These are phyloP conservation scores for Hycleus phaleratus DNA, from an alignment of 1,140 invertebrate genomes.

Conservation along the genomic window DNA sequence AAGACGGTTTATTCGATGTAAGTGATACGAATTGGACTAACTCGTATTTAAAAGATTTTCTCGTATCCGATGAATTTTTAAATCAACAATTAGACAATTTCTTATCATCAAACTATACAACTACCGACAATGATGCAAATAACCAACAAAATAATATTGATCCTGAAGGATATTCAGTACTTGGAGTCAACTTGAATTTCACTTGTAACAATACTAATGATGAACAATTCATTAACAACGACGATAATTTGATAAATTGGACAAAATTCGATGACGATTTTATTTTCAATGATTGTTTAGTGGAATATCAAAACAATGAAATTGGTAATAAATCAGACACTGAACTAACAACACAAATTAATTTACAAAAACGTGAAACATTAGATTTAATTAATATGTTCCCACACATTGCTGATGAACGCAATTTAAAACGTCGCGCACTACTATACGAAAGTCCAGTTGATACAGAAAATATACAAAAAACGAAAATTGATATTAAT, in stretches of 20 bases:
- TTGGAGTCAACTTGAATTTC: conserved; percentile 30
- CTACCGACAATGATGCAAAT: background rate
- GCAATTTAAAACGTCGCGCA: conserved; percentile 33
- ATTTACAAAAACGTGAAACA: conserved; percentile 1
- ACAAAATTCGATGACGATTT: conserved; percentile 4
- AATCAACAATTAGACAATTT: conserved; percentile 4
- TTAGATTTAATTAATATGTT: conserved; percentile 33
- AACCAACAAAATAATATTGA: background rate
- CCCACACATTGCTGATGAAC: conserved; percentile 37
- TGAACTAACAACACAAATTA: conserved; percentile 12
- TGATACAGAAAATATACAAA: conserved; percentile 14
- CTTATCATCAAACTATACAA: conserved; percentile 11
- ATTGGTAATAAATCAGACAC: background rate
- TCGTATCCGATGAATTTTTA: conserved; percentile 8
- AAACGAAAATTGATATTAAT: conserved; percentile 1
- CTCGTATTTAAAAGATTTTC: conserved; percentile 22
- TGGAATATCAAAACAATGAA: background rate
- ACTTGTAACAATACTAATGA: conserved; percentile 11
- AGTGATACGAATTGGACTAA: conserved; percentile 9
- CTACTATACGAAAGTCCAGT: conserved; percentile 34
- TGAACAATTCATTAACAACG: conserved; percentile 5
- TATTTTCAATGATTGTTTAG: conserved; percentile 15
- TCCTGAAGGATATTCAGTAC: conserved; percentile 20
- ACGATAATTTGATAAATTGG: background rate
- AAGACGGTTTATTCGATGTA: background rate